A percentile compares a stretch with the other conserved stretches of the same genome.
These are phyloP conservation scores for Malurus melanocephalus DNA, from an alignment of 2,113 vertebrate species.

Conservation along the genomic window DNA sequence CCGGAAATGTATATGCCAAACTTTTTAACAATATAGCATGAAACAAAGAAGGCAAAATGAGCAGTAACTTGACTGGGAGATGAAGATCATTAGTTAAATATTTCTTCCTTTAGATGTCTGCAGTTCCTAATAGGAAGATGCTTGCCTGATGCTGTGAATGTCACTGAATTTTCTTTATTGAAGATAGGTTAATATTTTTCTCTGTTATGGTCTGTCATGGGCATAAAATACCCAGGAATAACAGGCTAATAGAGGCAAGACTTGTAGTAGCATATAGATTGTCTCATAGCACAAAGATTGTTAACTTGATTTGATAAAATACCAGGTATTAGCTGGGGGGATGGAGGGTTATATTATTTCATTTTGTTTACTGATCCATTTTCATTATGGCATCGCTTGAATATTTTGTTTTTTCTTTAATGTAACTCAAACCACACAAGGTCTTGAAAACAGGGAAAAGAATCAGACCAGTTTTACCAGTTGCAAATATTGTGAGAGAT, in stretches of 20 bases:
- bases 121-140: background rate
- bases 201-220: background rate
- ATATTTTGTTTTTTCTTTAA: background rate
- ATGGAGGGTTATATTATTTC: background rate
- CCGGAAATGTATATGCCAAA: background rate
- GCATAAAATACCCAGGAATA: background rate
- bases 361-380: background rate
- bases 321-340: background rate
- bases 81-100: background rate
- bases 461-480: background rate
- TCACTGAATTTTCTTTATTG: background rate
- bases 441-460: background rate
- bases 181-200: background rate
- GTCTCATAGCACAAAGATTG: background rate
- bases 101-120: background rate
- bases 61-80: background rate
- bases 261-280: background rate
- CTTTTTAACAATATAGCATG: background rate
- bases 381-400: background rate
- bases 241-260: background rate
- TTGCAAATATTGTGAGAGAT: background rate
- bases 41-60: background rate
- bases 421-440: background rate
- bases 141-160: background rate
- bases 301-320: background rate